These are phyloP conservation scores for Luidia sarsii DNA, from an alignment of 53 echinoderm and acorn worm species.

Conservation along the genomic window DNA sequence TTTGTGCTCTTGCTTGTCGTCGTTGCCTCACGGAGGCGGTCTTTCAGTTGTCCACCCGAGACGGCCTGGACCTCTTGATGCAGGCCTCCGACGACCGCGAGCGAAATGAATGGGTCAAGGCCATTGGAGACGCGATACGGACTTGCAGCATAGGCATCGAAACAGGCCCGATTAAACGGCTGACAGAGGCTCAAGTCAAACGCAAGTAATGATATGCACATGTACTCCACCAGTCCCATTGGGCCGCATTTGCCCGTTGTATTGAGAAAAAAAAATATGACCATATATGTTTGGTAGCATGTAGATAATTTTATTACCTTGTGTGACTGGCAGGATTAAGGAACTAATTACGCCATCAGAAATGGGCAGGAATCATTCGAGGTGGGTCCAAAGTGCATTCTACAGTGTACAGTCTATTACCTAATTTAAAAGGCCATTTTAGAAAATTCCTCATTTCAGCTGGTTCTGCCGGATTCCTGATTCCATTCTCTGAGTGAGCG, in stretches of 20 bases:
- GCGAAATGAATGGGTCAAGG: constrained; percentile 88
- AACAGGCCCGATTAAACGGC: neutral
- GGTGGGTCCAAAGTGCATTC: no score
- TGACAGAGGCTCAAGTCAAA: constrained; percentile 21
- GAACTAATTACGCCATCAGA: no score
- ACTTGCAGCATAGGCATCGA: neutral
- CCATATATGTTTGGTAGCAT: no score
- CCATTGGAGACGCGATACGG: constrained; percentile 75
- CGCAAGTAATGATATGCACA: constrained; percentile 19
- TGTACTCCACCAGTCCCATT: neutral
- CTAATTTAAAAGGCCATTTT: no score
- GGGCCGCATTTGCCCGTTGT: neutral
- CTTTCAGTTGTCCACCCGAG: constrained; percentile 63
- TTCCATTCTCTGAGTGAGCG: no score
- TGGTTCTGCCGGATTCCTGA: no score
- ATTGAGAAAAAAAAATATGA: neutral
- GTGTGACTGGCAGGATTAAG: no score
- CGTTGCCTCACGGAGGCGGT: constrained; percentile 61
- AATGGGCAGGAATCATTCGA: no score
- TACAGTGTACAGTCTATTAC: no score
- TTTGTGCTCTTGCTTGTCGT: no score
- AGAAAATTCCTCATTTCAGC: no score
- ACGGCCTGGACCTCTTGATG: constrained; percentile 80
- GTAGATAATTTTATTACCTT: no score
- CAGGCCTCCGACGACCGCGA: constrained; percentile 87